Evolutionary conservation across 2,888 invertebrate species (phyloP).

Genomic region (Brenthis daphne): DNA sequence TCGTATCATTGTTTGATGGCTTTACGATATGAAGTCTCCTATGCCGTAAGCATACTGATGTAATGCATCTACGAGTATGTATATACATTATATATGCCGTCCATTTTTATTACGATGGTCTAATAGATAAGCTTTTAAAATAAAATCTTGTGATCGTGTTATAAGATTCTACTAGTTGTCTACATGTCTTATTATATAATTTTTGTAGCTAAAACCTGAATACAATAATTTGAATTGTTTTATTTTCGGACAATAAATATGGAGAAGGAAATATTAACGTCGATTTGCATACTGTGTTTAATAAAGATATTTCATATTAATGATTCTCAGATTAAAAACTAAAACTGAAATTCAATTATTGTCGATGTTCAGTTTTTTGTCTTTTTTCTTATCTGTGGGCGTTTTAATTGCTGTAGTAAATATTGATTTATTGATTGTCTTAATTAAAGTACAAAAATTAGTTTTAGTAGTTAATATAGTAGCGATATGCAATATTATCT

Average conservation of each 20-base stretch:
- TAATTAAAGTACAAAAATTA: conserved; percentile 25
- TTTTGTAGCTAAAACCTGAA: too few species aligned
- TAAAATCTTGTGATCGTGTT: background rate
- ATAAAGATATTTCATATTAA: conserved; percentile 20
- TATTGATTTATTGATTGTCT: conserved; percentile 51
- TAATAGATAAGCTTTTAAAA: background rate
- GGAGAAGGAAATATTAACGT: background rate
- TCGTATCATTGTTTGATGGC: conserved; percentile 53
- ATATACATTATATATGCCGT: background rate
- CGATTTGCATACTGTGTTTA: conserved; percentile 11
- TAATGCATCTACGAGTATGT: conserved; percentile 1
- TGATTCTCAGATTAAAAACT: conserved; percentile 22
- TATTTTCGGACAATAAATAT: background rate
- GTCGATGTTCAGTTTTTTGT: conserved; percentile 50
- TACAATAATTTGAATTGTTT: background rate
- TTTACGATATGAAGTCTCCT: conserved; percentile 49
- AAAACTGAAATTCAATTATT: conserved; percentile 54
- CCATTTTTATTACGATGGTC: background rate
- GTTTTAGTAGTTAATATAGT: background rate
- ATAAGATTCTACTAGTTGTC: background rate
- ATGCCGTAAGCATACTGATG: conserved; percentile 33
- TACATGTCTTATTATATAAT: too few species aligned
- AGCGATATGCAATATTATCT: background rate
- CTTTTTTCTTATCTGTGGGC: conserved; percentile 42
- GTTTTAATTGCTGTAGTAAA: conserved; percentile 62